Percentiles rank a stretch among this genome's conserved stretches.
Conservation (phyloP, 2,888 invertebrate species). For the Noctua fimbriata region DNA sequence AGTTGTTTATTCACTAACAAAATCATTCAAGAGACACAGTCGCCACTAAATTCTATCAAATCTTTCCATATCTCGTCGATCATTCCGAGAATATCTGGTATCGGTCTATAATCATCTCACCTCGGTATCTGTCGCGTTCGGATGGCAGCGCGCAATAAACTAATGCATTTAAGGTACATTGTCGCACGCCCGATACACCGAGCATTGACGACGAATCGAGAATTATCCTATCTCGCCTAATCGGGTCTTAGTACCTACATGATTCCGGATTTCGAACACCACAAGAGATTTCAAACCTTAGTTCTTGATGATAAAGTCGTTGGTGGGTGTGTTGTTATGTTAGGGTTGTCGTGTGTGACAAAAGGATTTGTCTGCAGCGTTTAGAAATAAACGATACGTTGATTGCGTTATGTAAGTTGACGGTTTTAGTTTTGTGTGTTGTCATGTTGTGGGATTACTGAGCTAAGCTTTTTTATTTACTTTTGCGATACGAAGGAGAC, state of each 20-base stretch:
- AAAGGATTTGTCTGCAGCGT: constrained; percentile 87
- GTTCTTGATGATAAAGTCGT: constrained; percentile 35
- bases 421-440: constrained; percentile 80
- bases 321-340: constrained; percentile 30
- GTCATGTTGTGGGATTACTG: constrained; percentile 75
- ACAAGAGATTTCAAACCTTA: constrained; percentile 66
- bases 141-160: constrained; percentile 77
- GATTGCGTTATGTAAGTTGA: constrained; percentile 87
- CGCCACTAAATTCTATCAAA: constrained; percentile 52
- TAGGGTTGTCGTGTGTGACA: constrained; percentile 81
- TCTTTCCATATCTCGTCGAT: constrained; percentile 62
- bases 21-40: constrained; percentile 36
- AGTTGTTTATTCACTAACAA: constrained; percentile 35
- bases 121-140: constrained; percentile 68
- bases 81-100: constrained; percentile 73
- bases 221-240: constrained; percentile 87
- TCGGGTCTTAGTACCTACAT: constrained; percentile 82
- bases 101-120: constrained; percentile 73
- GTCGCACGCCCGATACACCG: constrained; percentile 79
- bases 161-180: constrained; percentile 83
- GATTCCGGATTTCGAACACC: constrained; percentile 52
- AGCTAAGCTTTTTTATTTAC: constrained; percentile 71
- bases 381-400: constrained; percentile 87
- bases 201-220: constrained; percentile 85
- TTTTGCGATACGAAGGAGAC: constrained; percentile 67